Evolutionary conservation across 2,888 invertebrate genomes (phyloP).

Genomic region (Plebejus anna): DNA sequence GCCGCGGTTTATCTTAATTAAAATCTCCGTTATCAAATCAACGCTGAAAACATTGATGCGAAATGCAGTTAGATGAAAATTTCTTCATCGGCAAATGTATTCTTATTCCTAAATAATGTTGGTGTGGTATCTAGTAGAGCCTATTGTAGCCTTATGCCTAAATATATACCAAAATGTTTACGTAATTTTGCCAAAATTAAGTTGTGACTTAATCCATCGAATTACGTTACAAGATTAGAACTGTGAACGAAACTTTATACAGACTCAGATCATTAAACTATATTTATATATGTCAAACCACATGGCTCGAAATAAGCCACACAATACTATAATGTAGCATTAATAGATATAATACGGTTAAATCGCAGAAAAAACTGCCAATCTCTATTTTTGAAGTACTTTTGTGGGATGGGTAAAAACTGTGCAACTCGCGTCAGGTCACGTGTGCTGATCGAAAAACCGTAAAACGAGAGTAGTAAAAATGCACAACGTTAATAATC

Average conservation of each 20-base stretch:
- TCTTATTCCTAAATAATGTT: too few species aligned
- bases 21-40: conserved; percentile 19
- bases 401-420: too few species aligned
- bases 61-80: background rate
- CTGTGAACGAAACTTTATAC: background rate
- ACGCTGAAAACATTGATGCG: background rate
- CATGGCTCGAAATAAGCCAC: background rate
- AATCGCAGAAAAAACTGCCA: background rate
- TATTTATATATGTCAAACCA: background rate
- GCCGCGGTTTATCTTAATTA: conserved; percentile 18
- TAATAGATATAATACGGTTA: background rate
- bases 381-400: too few species aligned
- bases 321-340: background rate
- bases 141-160: background rate
- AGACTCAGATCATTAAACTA: background rate
- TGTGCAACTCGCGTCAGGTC: too few species aligned
- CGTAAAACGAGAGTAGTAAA: too few species aligned
- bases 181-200: background rate
- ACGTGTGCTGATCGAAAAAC: too few species aligned
- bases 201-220: background rate
- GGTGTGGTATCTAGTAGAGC: background rate
- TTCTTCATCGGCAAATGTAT: background rate
- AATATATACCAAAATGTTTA: background rate
- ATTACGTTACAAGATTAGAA: background rate
- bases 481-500: too few species aligned